Base-by-base conservation (phyloP, 2,888 invertebrate species). In the Mythimna loreyi region DNA sequence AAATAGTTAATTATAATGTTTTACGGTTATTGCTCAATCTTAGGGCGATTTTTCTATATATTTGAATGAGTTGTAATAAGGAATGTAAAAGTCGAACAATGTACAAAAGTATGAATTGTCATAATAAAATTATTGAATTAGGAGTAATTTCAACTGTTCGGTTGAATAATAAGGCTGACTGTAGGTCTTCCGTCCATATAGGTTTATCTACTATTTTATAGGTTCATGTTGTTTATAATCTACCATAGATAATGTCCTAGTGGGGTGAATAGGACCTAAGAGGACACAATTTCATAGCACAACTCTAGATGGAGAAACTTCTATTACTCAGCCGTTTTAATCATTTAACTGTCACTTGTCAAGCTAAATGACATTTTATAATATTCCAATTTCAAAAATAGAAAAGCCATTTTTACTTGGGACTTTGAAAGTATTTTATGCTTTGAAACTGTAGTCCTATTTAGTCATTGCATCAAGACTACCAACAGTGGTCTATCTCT, bases 81-180 rank as follows among this genome's bases (percentile, higher is more conserved):
- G 36, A 57, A 58, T 65, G 50, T 71, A 57, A 52, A 82, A 81
- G 75, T 81, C 72, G 75, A 84, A 78, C 68, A 81, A 87, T 87
- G 87, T 87, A 87, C 87, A 87, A 87, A 87, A 78, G 75, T 80
- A 82, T 87, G 77, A 85, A 81, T 81, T 83, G 83, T 85, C 82
- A 85, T 85, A 85, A 81, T 81, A 83, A 76, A 74, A 64, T 78
- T 71, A 65, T 70, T 50, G 72, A 52, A 58, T 70, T 82, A 83
- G 60, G 25, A 56, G 55, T 75, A 72, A 63, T 59, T 63, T 77
- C 76, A 81, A 78, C 73, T 76, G 49, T 72, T 43, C 40, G 64
- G 66, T 75, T 81, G 49, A 80, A 73, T 49, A 53, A 70, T 66
- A 69, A 89, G 87, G 86, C 88, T 87, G 86, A 86, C 83, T 84